phyloP scores from a whole-genome alignment of 1,140 invertebrate species.

The Atta cephalotes region DNA sequence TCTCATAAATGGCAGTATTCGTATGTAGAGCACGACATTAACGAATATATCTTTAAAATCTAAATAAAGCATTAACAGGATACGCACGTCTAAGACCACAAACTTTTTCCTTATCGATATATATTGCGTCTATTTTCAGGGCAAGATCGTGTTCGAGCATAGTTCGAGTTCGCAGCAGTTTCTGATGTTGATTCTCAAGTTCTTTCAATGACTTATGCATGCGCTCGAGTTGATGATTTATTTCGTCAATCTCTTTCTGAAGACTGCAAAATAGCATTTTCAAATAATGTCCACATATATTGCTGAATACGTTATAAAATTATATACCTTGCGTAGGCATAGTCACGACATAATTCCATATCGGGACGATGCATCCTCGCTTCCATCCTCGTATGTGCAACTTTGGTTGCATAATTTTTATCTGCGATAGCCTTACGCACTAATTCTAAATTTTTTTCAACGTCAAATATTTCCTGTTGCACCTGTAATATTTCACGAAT shows the following conservation, averaged over 20 bases:
- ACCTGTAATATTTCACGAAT: slow-evolving; percentile 82
- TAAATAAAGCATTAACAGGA: slow-evolving; percentile 93
- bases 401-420: slow-evolving; percentile 94
- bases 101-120: slow-evolving; percentile 97
- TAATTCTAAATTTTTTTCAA: slow-evolving; percentile 88
- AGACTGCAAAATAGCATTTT: slow-evolving; percentile 86
- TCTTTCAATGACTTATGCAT: slow-evolving; percentile 93
- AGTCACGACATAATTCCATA: slow-evolving; percentile 95
- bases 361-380: slow-evolving; percentile 89
- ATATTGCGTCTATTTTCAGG: slow-evolving; percentile 95
- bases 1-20: slow-evolving; percentile 14
- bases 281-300: background rate
- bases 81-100: slow-evolving; percentile 96
- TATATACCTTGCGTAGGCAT: slow-evolving; percentile 91
- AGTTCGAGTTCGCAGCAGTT: slow-evolving; percentile 93
- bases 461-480: slow-evolving; percentile 89
- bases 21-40: slow-evolving; percentile 21
- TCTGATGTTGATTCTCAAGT: slow-evolving; percentile 94
- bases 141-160: slow-evolving; percentile 95
- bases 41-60: slow-evolving; percentile 87
- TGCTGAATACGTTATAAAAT: background rate
- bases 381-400: slow-evolving; percentile 91
- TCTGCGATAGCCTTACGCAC: slow-evolving; percentile 89
- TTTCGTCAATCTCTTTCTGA: slow-evolving; percentile 94
- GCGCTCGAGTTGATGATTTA: slow-evolving; percentile 93